Evolutionary conservation across 1,140 invertebrate species (phyloP), one percentile per base, ranked within the genome.

Genomic region (Panulirus ornatus): DNA sequence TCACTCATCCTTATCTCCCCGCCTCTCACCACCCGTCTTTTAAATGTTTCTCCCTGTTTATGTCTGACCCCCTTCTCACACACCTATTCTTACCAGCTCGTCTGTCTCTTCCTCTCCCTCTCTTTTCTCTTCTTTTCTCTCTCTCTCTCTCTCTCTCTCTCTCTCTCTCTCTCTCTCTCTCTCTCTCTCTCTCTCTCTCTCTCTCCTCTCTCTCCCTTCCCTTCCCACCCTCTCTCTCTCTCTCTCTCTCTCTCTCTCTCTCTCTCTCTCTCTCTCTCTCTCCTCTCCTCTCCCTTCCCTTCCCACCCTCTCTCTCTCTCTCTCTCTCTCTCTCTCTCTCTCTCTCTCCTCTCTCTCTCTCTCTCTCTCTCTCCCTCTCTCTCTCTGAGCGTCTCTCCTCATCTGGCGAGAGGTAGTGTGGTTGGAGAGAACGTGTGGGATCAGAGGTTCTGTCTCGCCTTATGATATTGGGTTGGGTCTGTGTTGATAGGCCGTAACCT

Each of bases 401-500:
- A 16, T 40, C 6, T 71, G 66, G 51, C 51, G 2, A 51, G 66
- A 22, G 34, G 42, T 11, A 22, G 16, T 34, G 38, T 1, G n/a
- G 16, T 42, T 47, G 38, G 51, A 51, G 34, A n/a, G 30, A 36
- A 47, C 38, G 84, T 54, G 71, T 86, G 30, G 84, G 84, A 86
- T 76, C 84, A 86, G 84, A 58, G 71, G 22, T 54, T 75, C 71
- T 76, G 42, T 76, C 84, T 58, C 47, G 84, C 51, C 84, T 86
- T 86, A 86, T 86, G 84, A 86, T 86, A 86, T 86, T 86, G 84
- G 71, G 84, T 86, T 36, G 84, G 84, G 71, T 70, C 84, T 86
- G 84, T 76, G 84, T 86, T 86, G 84, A 86, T 86, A 86, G 84
- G 71, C 73, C 34, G 84, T 86, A 86, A 86, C 84, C 84, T 63